These are phyloP conservation scores for Polydrusus pterygomalis DNA, from an alignment of 2,888 invertebrate genomes.

Conservation along the genomic window DNA sequence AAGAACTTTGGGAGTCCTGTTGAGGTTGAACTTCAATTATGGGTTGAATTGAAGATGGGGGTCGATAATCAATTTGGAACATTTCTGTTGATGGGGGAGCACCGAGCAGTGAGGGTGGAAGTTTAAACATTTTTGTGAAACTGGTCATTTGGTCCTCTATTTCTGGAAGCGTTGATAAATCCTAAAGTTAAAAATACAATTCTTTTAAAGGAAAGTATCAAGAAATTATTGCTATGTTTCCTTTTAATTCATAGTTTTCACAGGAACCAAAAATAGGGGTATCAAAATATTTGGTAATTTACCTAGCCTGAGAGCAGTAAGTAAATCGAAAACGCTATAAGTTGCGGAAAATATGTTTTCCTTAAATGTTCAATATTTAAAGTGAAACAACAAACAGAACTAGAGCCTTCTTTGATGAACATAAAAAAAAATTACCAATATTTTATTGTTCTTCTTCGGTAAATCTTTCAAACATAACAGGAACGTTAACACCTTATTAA, in stretches of 20 bases:
- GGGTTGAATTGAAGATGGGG: not conserved
- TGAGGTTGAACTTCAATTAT: conserved; percentile 6
- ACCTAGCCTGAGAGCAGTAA: too few relatives aligned
- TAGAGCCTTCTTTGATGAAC: too few relatives aligned
- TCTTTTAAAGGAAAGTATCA: conserved; percentile 2
- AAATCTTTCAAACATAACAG: conserved; percentile 61
- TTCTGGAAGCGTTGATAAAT: conserved; percentile 60
- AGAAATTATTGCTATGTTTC: too few relatives aligned
- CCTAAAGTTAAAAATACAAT: conserved; percentile 55
- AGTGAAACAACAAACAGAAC: too few relatives aligned
- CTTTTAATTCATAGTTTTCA: too few relatives aligned
- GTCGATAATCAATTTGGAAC: conserved; percentile 28
- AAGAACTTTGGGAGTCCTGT: not conserved
- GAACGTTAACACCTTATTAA: conserved; percentile 61
- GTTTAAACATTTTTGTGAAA: conserved; percentile 46
- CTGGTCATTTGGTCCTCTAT: conserved; percentile 51
- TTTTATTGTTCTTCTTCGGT: conserved; percentile 60
- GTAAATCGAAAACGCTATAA: too few relatives aligned
- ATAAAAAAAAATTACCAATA: conserved; percentile 52
- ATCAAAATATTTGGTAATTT: too few relatives aligned
- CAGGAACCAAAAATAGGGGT: too few relatives aligned
- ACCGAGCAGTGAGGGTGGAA: conserved; percentile 27
- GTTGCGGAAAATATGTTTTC: too few relatives aligned
- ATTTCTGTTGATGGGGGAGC: conserved; percentile 26
- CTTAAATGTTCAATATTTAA: too few relatives aligned